A percentile compares a stretch with the other conserved stretches of the same genome.
phyloP scores from a whole-genome alignment of 1,140 invertebrate species.

The Plectrocnemia conspersa region DNA sequence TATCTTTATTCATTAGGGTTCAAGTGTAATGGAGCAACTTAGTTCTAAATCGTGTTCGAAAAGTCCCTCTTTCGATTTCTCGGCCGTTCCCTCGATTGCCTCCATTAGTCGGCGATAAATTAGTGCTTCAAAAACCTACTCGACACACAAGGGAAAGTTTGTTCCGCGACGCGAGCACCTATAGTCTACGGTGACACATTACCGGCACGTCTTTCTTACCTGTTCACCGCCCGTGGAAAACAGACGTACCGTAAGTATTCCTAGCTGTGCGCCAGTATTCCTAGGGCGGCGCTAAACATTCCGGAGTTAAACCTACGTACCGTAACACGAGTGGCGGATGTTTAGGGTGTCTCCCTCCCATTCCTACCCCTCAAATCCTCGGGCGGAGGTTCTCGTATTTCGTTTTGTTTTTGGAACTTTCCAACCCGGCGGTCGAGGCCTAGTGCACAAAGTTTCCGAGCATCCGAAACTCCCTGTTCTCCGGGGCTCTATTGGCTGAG shows the following conservation, averaged over 20 bases:
- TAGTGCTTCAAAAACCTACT: no score
- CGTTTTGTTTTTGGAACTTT: constrained; percentile 4
- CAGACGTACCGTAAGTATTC: not conserved
- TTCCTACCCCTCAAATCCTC: no score
- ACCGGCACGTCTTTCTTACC: constrained; percentile 13
- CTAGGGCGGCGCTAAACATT: not conserved
- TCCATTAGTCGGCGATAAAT: no score
- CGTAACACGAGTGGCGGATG: constrained; percentile 7
- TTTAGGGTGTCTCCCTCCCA: not conserved
- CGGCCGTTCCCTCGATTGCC: no score
- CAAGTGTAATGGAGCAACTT: no score
- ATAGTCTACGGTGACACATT: constrained; percentile 27
- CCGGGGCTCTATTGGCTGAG: constrained; percentile 2
- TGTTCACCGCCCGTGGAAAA: constrained; percentile 9
- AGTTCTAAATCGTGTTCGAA: no score
- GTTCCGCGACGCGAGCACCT: constrained; percentile 19
- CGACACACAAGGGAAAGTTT: constrained; percentile 18
- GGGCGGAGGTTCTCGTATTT: not conserved
- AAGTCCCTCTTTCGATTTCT: no score
- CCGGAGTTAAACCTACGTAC: not conserved
- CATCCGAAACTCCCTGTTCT: not conserved
- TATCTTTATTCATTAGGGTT: no score
- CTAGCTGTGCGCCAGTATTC: not conserved
- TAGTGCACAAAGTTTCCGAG: not conserved
- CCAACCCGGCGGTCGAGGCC: constrained; percentile 1